A percentile compares a stretch with the other conserved stretches of the same genome.
Evolutionary conservation across 1,140 invertebrate genomes (phyloP).

Genomic region (Pseudomyrmex cubaensis): DNA sequence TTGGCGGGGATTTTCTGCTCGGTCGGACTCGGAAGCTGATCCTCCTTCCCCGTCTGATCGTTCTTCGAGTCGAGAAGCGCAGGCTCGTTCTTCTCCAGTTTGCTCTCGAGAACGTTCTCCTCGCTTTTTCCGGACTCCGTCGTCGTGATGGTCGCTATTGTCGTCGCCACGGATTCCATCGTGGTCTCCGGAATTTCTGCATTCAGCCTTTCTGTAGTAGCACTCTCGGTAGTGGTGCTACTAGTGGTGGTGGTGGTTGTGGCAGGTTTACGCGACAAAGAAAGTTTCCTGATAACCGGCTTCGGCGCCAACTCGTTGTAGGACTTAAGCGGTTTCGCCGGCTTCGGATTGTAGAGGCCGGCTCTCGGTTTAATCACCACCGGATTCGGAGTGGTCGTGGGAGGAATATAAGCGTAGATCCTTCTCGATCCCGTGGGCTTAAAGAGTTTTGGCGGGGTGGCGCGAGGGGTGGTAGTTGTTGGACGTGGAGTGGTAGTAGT

Average conservation of each 20-base stretch:
- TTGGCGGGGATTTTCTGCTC: conserved; percentile 58
- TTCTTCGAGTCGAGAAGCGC: neutral
- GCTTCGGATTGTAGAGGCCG: conserved; percentile 78
- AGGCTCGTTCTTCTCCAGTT: conserved; percentile 25
- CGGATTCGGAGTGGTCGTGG: conserved; percentile 80
- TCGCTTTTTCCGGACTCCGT: conserved; percentile 51
- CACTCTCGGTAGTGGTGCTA: conserved; percentile 16
- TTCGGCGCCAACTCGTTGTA: conserved; percentile 82
- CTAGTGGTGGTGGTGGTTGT: conserved; percentile 5
- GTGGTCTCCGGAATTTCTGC: conserved; percentile 41
- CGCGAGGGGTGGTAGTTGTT: conserved; percentile 64
- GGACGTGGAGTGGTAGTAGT: conserved; percentile 48
- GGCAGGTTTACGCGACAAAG: conserved; percentile 70
- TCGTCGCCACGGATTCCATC: conserved; percentile 13
- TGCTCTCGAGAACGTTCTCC: conserved; percentile 62
- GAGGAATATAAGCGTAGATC: conserved; percentile 80
- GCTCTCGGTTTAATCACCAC: conserved; percentile 80
- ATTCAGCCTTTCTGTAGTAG: conserved; percentile 14
- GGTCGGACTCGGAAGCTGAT: conserved; percentile 47
- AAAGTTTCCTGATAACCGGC: conserved; percentile 79
- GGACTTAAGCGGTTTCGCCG: conserved; percentile 78
- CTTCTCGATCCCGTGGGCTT: conserved; percentile 79
- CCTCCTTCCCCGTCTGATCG: neutral
- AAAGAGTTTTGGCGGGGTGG: conserved; percentile 76
- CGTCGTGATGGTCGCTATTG: neutral